phyloP scores from a whole-genome alignment of 2,797 vertebrate species.

The Anolis apletophallus region DNA sequence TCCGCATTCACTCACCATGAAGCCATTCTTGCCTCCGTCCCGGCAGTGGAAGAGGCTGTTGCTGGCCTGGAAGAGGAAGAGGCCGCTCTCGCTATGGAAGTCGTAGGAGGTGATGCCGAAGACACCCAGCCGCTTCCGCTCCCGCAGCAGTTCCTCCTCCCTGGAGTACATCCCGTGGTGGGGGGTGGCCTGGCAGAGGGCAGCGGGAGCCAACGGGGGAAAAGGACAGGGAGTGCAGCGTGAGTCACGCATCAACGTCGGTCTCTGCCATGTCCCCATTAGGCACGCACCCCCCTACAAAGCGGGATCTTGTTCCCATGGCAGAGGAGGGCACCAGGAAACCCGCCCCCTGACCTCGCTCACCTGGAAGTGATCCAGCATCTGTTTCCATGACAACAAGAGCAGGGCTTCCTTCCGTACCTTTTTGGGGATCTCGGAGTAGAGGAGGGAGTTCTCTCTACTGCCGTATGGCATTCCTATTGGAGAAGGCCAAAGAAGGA shows the following conservation, averaged over 20 bases:
- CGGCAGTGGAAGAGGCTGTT: conserved; percentile 97
- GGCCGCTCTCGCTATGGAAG: conserved; percentile 92
- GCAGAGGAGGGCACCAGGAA: neutral
- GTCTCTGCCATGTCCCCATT: too few species aligned
- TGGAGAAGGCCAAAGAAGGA: neutral
- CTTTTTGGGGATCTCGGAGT: conserved; percentile 98
- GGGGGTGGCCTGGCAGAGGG: conserved; percentile 87
- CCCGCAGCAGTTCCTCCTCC: conserved; percentile 94
- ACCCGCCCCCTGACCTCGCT: neutral
- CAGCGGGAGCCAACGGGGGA: conserved; percentile 13
- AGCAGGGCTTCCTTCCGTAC: conserved; percentile 94
- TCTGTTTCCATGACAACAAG: conserved; percentile 97
- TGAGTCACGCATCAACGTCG: neutral
- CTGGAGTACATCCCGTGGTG: conserved; percentile 95
- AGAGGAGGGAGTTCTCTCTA: conserved; percentile 96
- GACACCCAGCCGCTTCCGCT: conserved; percentile 93
- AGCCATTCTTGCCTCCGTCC: conserved; percentile 93
- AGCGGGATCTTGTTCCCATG: neutral
- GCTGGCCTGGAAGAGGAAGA: conserved; percentile 98
- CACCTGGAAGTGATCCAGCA: conserved; percentile 98
- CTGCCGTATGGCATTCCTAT: conserved; percentile 98
- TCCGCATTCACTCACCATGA: conserved; percentile 85
- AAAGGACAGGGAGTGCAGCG: neutral
- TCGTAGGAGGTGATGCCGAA: conserved; percentile 98
- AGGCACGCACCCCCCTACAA: neutral